Evolutionary conservation across 2,113 vertebrate species (phyloP).

Genomic region (Coturnix japonica): DNA sequence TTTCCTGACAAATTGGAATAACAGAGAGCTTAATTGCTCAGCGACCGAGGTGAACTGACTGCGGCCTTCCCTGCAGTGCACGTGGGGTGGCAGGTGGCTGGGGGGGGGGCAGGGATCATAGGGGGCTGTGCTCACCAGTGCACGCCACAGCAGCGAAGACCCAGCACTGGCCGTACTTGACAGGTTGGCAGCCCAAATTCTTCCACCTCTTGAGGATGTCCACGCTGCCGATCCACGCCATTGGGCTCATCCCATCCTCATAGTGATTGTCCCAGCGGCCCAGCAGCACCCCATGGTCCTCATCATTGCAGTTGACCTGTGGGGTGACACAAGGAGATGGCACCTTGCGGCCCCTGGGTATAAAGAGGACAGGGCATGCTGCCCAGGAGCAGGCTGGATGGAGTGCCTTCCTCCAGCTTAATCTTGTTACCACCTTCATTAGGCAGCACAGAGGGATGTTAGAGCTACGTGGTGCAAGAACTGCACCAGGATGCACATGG

Average conservation of each 20-base stretch:
- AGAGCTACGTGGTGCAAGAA: background rate
- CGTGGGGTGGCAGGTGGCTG: too few relatives aligned
- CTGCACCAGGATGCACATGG: background rate
- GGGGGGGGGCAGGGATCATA: too few relatives aligned
- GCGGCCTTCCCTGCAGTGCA: too few relatives aligned
- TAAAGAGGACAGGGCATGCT: background rate
- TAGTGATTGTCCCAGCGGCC: conserved; percentile 87
- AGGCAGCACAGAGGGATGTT: background rate
- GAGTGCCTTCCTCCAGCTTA: background rate
- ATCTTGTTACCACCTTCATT: rapidly evolving
- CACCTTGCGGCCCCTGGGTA: background rate
- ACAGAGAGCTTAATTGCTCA: background rate
- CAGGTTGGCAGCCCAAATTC: conserved; percentile 78
- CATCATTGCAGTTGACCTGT: conserved; percentile 93
- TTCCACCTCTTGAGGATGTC: conserved; percentile 89
- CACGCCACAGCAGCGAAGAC: conserved; percentile 95
- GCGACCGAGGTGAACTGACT: background rate
- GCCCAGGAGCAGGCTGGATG: background rate
- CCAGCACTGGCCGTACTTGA: conserved; percentile 97
- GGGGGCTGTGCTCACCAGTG: conserved; percentile 77
- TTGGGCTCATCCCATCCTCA: conserved; percentile 84
- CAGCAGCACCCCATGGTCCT: conserved; percentile 83
- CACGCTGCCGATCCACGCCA: conserved; percentile 91
- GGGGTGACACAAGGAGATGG: background rate
- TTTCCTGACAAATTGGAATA: background rate